These are phyloP conservation scores for Tychaedon coryphoeus DNA, from an alignment of 2,113 vertebrate genomes.

Conservation along the genomic window DNA sequence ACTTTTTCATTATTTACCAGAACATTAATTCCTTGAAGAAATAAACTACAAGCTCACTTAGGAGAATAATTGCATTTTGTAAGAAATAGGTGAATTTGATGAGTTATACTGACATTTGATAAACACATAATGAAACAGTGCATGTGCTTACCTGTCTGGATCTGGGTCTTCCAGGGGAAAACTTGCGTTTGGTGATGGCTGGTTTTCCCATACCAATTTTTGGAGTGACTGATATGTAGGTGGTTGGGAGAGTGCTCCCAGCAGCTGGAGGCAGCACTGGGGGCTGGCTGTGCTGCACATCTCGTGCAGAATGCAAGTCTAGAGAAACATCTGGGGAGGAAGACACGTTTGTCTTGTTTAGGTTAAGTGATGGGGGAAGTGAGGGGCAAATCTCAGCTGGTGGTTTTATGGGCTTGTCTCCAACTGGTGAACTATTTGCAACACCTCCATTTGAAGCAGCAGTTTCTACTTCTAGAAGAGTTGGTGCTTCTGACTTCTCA, in stretches of 20 bases:
- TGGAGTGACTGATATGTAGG: constrained; percentile 85
- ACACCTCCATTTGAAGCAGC: constrained; percentile 72
- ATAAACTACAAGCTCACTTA: not conserved
- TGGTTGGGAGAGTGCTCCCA: constrained; percentile 70
- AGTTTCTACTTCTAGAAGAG: constrained; percentile 65
- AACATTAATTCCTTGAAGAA: not conserved
- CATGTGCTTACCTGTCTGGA: constrained; percentile 85
- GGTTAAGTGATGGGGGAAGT: constrained; percentile 61
- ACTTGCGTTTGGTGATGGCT: constrained; percentile 96
- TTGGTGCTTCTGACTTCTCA: constrained; percentile 32
- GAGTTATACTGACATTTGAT: not conserved
- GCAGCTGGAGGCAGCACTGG: constrained; percentile 67
- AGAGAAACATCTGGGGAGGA: constrained; percentile 75
- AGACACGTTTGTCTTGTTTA: constrained; percentile 75
- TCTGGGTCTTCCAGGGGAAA: constrained; percentile 91
- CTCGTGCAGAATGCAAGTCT: constrained; percentile 78
- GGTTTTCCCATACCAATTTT: constrained; percentile 99
- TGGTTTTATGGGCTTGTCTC: constrained; percentile 70
- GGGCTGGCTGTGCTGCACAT: constrained; percentile 62
- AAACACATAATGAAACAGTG: not conserved
- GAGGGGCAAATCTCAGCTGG: constrained; percentile 54
- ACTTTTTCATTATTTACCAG: not conserved
- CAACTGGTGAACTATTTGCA: constrained; percentile 64
- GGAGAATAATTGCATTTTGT: not conserved
- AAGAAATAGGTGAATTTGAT: not conserved